These are phyloP conservation scores for Nothobranchius kuhntae DNA, from an alignment of 2,113 vertebrate genomes.

Conservation along the genomic window DNA sequence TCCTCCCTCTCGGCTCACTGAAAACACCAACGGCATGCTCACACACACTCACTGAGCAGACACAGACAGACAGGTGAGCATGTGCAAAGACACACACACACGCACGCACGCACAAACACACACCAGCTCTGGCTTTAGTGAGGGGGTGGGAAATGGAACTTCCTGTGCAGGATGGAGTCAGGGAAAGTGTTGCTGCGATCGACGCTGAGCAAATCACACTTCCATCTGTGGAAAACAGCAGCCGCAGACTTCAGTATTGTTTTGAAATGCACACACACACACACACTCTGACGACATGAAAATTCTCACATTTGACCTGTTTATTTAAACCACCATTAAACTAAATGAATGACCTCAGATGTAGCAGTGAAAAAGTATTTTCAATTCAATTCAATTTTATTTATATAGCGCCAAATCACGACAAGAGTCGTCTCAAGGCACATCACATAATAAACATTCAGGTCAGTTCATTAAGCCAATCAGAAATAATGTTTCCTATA, in stretches of 20 bases:
- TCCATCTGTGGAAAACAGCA: constrained; percentile 66
- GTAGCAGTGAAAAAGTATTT: too few species aligned
- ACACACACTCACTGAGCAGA: neutral
- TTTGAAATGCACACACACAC: neutral
- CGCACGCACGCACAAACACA: neutral
- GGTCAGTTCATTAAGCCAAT: too few species aligned
- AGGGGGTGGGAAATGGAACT: constrained; percentile 56
- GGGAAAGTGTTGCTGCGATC: constrained; percentile 35
- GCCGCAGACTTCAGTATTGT: constrained; percentile 35
- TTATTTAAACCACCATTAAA: too few species aligned
- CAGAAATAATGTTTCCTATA: too few species aligned
- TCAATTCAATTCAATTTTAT: too few species aligned
- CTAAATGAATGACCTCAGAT: too few species aligned
- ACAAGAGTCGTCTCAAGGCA: too few species aligned
- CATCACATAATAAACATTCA: too few species aligned
- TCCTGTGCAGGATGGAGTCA: constrained; percentile 51
- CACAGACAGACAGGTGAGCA: constrained; percentile 32
- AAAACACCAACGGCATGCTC: constrained; percentile 45
- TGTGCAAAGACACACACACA: neutral
- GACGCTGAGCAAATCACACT: constrained; percentile 61
- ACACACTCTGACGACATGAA: neutral
- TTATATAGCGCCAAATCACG: too few species aligned
- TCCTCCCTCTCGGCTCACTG: constrained; percentile 42
- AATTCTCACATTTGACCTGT: neutral
- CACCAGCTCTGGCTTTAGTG: constrained; percentile 29